Base-by-base conservation (phyloP, 2,113 vertebrate genomes). In the Oxyura jamaicensis region DNA sequence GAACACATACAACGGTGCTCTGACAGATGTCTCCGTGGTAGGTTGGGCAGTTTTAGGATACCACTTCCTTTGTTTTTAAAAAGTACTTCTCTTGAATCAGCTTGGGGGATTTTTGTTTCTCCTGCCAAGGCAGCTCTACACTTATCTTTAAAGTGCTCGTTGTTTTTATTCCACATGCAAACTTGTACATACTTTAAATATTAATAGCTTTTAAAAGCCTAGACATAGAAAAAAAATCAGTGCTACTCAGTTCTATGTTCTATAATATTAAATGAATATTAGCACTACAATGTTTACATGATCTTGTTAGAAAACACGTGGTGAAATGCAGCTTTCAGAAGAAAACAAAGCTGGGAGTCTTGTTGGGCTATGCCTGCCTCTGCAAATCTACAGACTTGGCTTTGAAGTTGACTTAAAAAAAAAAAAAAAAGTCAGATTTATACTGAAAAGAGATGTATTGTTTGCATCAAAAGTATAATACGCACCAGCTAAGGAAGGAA, bases 41-140 rank as follows among this genome's bases (percentile, higher is more conserved):
- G 26, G 41, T 25, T 10, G 0, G 29, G 2, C 60, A 18, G 26
- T 41, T 88, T 46, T 3, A 23, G 16, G 29, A 1, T 21, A 53
- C 16, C 17, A 2, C 26, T 84, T 8, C 26, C 53, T 26, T 0
- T 6, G 52, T 73, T 84, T 78, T 72, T n/a, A 85, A 58, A 17
- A 22, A 73, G 22, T 28, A n/a, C 12, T 8, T 31, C 28, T 42
- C 67, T 21, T 28, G 26, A 60, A 94, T 63, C 21, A 42, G 31
- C n/a, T 33, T 41, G 42, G 6, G 84, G n/a, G 10, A 16, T 7
- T 77, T 56, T 39, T 52, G 4, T 52, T 90, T 46, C 69, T 50
- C 56, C 44, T 75, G 48, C 26, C 36, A 68, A 65, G 33, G 26
- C 42, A 88, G 41, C 46, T 79, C 50, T 46, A 50, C 36, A 41